Evolutionary conservation across 2,888 invertebrate species (phyloP).

Genomic region (Drosophila atripex): DNA sequence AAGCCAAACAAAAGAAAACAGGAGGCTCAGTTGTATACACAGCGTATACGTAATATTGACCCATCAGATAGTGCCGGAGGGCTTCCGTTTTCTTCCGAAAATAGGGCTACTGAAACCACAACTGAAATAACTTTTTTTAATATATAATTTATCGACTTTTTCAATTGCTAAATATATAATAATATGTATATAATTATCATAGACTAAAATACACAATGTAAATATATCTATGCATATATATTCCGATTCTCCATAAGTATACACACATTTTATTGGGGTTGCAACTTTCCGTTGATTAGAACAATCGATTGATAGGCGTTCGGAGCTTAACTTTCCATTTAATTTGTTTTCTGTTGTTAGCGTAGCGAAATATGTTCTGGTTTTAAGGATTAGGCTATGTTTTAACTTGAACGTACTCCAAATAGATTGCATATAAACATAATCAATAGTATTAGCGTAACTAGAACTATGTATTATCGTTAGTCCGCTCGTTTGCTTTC

Average conservation of each 20-base stretch:
- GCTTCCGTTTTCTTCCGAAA: neutral
- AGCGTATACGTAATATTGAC: slow-evolving; percentile 32
- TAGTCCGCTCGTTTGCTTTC: slow-evolving; percentile 33
- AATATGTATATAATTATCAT: slow-evolving; percentile 53
- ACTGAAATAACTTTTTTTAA: slow-evolving; percentile 48
- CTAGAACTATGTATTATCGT: slow-evolving; percentile 56
- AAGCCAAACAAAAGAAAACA: neutral
- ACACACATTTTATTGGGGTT: slow-evolving; percentile 45
- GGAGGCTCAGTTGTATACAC: neutral
- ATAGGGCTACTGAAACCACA: too few relatives aligned
- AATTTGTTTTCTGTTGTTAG: slow-evolving; percentile 36
- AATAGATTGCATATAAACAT: slow-evolving; percentile 25
- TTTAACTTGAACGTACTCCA: slow-evolving; percentile 27
- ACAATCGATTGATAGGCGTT: slow-evolving; percentile 50
- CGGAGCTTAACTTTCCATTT: slow-evolving; percentile 50
- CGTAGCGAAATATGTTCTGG: slow-evolving; percentile 60
- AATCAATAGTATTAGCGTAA: slow-evolving; percentile 28
- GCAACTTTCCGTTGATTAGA: slow-evolving; percentile 48
- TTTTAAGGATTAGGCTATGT: slow-evolving; percentile 28
- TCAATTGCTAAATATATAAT: slow-evolving; percentile 69
- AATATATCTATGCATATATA: slow-evolving; percentile 46
- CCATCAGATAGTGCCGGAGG: slow-evolving; percentile 14
- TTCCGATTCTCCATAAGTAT: slow-evolving; percentile 56
- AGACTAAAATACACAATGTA: slow-evolving; percentile 60
- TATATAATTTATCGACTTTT: slow-evolving; percentile 65